A percentile compares a stretch with the other conserved stretches of the same genome.
phyloP scores from a whole-genome alignment of 37 sponge, comb jelly and placozoan genomes.

The Petrosia ficiformis region DNA sequence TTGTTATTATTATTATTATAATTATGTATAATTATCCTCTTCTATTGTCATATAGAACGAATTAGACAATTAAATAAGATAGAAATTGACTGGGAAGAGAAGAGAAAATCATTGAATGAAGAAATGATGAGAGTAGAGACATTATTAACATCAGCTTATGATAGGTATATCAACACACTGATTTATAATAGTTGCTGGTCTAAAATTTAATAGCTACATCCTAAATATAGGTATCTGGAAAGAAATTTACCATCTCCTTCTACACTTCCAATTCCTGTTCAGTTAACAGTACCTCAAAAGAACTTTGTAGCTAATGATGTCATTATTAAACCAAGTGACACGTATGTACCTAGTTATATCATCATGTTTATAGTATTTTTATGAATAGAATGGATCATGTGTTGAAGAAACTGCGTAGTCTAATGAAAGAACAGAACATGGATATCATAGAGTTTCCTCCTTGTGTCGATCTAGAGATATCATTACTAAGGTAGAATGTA shows the following conservation, averaged over 20 bases:
- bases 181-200: neutral
- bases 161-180: neutral
- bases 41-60: conserved; percentile 20
- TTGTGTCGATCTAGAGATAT: conserved; percentile 44
- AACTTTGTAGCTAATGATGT: conserved; percentile 34
- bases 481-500: conserved; percentile 35
- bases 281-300: conserved; percentile 45
- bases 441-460: conserved; percentile 39
- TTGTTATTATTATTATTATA: neutral
- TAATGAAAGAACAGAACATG: conserved; percentile 48
- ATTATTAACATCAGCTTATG: conserved; percentile 15
- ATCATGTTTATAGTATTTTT: neutral
- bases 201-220: no score
- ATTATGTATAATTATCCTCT: neutral
- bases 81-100: conserved; percentile 27
- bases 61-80: conserved; percentile 19
- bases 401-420: conserved; percentile 23
- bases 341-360: neutral
- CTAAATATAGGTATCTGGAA: conserved; percentile 47
- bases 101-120: conserved; percentile 15
- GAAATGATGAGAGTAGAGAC: conserved; percentile 41
- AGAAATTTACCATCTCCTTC: conserved; percentile 50
- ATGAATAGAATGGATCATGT: conserved; percentile 31
- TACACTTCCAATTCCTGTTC: conserved; percentile 52
- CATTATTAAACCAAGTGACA: conserved; percentile 54